Evolutionary conservation across 1,140 invertebrate genomes (phyloP).

Genomic region (Pollicipes pollicipes): DNA sequence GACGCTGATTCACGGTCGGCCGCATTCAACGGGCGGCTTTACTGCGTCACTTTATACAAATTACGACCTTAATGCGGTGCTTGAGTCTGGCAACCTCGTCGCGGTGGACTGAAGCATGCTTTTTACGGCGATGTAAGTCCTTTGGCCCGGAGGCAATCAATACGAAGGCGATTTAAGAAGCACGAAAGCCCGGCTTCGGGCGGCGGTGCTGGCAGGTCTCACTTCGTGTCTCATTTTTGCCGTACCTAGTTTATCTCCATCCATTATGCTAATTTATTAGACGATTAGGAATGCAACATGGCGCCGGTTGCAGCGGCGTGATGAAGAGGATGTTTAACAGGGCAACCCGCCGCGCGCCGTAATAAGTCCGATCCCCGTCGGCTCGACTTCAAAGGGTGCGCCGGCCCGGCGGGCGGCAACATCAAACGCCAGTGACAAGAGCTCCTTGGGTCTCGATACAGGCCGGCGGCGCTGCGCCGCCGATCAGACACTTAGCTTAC

Average conservation of each 20-base stretch:
- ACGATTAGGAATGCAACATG: conserved; percentile 1
- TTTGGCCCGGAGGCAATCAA: too few species aligned
- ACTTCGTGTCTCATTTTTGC: background rate
- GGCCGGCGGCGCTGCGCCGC: too few species aligned
- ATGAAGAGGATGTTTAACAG: background rate
- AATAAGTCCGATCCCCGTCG: background rate
- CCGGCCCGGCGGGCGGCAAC: background rate
- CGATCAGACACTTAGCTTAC: background rate
- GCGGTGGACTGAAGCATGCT: too few species aligned
- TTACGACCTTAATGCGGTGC: too few species aligned
- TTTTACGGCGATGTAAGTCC: too few species aligned
- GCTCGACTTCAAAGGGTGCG: background rate
- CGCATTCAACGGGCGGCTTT: too few species aligned
- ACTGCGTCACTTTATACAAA: too few species aligned
- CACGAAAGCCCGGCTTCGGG: background rate
- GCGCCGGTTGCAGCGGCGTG: background rate
- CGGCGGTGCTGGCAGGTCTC: too few species aligned
- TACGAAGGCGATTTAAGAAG: too few species aligned
- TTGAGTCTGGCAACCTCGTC: too few species aligned
- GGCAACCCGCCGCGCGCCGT: background rate
- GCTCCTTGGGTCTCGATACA: background rate
- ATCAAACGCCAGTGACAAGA: background rate
- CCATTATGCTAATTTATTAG: background rate
- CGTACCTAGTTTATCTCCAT: background rate
- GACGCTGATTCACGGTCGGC: background rate